phyloP scores from a whole-genome alignment of 1,140 invertebrate species.

The Steinernema feltiae region DNA sequence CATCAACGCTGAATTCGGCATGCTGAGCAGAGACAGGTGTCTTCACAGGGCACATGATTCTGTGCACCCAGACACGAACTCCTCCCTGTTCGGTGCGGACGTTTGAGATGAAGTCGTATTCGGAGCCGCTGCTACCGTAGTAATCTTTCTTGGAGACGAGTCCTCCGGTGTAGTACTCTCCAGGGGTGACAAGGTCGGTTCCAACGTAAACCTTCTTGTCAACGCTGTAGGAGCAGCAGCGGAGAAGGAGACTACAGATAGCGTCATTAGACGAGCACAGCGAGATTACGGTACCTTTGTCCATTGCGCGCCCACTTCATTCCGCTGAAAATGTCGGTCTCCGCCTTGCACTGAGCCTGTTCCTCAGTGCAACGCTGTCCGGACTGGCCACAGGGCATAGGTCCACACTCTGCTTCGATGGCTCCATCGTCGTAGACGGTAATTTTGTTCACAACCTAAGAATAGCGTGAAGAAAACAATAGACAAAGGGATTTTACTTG shows the following conservation, averaged over 20 bases:
- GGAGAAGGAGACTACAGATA: conserved; percentile 48
- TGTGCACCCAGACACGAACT: conserved; percentile 55
- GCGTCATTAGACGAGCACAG: too few relatives aligned
- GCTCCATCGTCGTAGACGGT: conserved; percentile 57
- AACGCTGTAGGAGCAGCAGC: conserved; percentile 46
- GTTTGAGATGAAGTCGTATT: conserved; percentile 56
- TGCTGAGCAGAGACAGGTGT: conserved; percentile 3
- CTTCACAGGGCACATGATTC: conserved; percentile 45
- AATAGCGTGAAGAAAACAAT: background rate
- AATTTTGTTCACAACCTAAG: conserved; percentile 54
- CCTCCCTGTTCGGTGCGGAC: conserved; percentile 55
- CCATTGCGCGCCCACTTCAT: conserved; percentile 57
- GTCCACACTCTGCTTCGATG: conserved; percentile 57
- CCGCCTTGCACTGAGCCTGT: conserved; percentile 41
- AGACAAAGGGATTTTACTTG: conserved; percentile 30
- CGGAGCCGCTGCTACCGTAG: conserved; percentile 44
- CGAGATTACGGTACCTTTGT: conserved; percentile 43
- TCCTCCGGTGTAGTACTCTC: conserved; percentile 36
- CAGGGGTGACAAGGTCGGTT: conserved; percentile 52
- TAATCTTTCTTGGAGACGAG: conserved; percentile 42
- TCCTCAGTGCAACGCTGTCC: conserved; percentile 44
- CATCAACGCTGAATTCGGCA: conserved; percentile 23
- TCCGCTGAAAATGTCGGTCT: conserved; percentile 48
- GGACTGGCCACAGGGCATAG: conserved; percentile 51
- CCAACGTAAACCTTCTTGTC: conserved; percentile 52